These are phyloP conservation scores for Corticium candelabrum DNA, from an alignment of 37 sponge, comb jelly and placozoan genomes.

Conservation along the genomic window DNA sequence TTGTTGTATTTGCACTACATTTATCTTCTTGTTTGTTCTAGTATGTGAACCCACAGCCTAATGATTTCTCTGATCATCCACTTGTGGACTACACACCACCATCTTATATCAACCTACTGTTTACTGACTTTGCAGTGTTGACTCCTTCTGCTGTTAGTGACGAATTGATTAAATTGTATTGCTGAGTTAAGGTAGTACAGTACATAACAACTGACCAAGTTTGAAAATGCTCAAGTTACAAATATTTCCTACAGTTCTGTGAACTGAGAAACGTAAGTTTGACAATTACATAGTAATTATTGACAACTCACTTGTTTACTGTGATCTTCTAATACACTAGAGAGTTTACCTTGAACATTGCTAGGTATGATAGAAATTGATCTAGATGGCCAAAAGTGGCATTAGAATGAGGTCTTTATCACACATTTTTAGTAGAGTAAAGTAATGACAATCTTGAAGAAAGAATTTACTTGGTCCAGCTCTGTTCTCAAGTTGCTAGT, in stretches of 20 bases:
- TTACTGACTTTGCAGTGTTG: constrained; percentile 95
- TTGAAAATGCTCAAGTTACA: no score
- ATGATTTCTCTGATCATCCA: neutral
- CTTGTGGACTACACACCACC: constrained; percentile 92
- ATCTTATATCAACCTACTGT: constrained; percentile 82
- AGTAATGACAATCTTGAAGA: neutral
- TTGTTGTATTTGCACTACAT: constrained; percentile 11
- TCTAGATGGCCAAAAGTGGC: no score
- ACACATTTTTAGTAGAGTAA: neutral
- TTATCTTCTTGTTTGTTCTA: neutral
- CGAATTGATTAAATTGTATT: constrained; percentile 95
- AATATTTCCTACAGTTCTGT: no score
- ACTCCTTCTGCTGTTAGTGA: constrained; percentile 99
- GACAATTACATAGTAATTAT: no score
- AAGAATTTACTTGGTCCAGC: no score
- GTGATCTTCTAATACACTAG: no score
- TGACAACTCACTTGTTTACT: no score
- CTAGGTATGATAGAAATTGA: no score
- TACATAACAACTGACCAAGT: no score
- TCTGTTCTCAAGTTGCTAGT: no score
- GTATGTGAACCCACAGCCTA: neutral
- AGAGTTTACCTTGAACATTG: no score
- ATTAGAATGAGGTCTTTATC: neutral
- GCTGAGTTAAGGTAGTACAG: constrained; percentile 18
- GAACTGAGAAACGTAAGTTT: no score